These are phyloP conservation scores for Tetramorium bicarinatum DNA, from an alignment of 2,888 invertebrate genomes.

Conservation along the genomic window DNA sequence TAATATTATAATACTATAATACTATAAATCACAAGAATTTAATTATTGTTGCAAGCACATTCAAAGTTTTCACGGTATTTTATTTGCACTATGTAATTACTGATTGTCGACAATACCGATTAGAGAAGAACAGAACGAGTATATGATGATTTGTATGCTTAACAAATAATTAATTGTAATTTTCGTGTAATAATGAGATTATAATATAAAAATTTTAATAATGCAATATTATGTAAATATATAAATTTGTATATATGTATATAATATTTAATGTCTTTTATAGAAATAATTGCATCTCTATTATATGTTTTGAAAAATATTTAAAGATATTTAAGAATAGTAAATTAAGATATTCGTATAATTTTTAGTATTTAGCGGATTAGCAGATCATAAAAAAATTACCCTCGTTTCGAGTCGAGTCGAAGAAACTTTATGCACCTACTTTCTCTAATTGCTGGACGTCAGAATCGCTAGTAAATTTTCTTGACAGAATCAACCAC, in stretches of 20 bases:
- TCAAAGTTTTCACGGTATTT: neutral
- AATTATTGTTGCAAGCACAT: neutral
- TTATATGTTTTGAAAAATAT: neutral
- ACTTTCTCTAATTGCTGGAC: conserved; percentile 76
- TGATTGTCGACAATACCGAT: neutral
- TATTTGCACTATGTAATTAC: neutral
- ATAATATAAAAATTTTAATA: neutral
- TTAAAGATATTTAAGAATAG: neutral
- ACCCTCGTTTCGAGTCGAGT: conserved; percentile 61
- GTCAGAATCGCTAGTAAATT: conserved; percentile 75
- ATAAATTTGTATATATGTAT: neutral
- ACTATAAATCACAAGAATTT: neutral
- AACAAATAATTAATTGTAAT: neutral
- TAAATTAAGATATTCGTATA: conserved; percentile 63
- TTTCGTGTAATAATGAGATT: neutral
- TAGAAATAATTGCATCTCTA: neutral
- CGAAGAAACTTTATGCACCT: conserved; percentile 76
- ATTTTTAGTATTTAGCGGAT: conserved; percentile 59
- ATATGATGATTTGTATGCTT: neutral
- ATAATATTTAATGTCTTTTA: neutral
- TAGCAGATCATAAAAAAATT: conserved; percentile 68
- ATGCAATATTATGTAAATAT: neutral
- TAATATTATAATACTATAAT: too few species aligned
- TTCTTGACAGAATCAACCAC: conserved; percentile 76
- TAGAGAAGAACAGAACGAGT: neutral